Evolutionary conservation across 2,888 invertebrate genomes (phyloP).

Genomic region (Ectemnius cavifrons): DNA sequence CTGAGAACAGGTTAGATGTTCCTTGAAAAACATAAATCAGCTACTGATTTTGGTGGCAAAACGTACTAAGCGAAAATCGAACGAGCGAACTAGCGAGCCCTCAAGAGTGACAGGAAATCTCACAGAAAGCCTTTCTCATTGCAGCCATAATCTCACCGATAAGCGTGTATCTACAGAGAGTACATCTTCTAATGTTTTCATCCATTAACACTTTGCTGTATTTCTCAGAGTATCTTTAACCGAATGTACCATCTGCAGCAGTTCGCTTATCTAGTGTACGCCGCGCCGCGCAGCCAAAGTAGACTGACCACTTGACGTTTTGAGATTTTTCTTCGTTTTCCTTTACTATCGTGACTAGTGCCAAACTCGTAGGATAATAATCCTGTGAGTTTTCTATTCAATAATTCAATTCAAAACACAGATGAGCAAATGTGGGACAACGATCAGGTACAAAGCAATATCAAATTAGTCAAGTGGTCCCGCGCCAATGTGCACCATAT

Average conservation of each 20-base stretch:
- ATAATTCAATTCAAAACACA: not conserved
- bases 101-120: conserved; percentile 69
- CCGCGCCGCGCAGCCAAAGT: conserved; percentile 59
- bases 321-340: not conserved
- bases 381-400: conserved; percentile 31
- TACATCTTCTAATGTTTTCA: not conserved
- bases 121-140: conserved; percentile 70
- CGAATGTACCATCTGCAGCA: conserved; percentile 18
- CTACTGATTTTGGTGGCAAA: conserved; percentile 59
- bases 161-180: conserved; percentile 28
- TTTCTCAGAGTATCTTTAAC: no score
- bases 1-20: no score
- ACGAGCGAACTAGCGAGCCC: conserved; percentile 67
- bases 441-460: not conserved
- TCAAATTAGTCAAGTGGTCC: conserved; percentile 70
- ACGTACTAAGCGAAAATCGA: conserved; percentile 64
- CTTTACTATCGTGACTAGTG: not conserved
- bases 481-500: conserved; percentile 67
- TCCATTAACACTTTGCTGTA: not conserved
- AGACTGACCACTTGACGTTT: conserved; percentile 52
- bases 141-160: conserved; percentile 40
- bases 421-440: not conserved
- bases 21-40: no score
- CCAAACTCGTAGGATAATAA: conserved; percentile 35
- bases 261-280: conserved; percentile 33